Conservation (phyloP, 2,888 invertebrate species). For the Lasioglossum lativentre region DNA sequence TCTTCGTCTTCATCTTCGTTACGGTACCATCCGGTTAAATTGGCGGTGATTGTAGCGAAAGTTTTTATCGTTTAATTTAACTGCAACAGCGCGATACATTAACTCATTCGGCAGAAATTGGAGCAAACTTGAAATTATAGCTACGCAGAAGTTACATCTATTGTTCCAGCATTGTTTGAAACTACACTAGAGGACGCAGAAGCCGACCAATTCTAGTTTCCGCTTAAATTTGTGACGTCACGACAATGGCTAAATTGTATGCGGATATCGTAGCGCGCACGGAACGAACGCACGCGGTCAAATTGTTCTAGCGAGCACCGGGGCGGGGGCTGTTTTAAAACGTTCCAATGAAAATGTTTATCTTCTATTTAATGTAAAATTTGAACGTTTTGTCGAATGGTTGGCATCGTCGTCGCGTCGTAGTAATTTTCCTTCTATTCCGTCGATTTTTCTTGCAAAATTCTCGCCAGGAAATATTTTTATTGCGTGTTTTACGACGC, state of each 20-base stretch:
- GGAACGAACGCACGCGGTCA: slow-evolving; percentile 2
- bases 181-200: slow-evolving; percentile 46
- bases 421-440: background rate
- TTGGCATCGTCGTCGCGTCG: background rate
- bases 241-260: slow-evolving; percentile 60
- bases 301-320: slow-evolving; percentile 12
- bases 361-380: background rate
- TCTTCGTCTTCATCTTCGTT: background rate
- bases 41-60: background rate
- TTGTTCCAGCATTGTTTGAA: slow-evolving; percentile 64
- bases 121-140: slow-evolving; percentile 38
- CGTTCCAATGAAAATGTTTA: background rate
- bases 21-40: background rate
- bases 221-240: slow-evolving; percentile 63
- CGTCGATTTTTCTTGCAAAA: background rate
- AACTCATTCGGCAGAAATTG: slow-evolving; percentile 27
- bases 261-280: slow-evolving; percentile 23
- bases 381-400: background rate
- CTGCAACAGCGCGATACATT: background rate
- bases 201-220: slow-evolving; percentile 52
- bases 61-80: slow-evolving; percentile 17
- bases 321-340: background rate
- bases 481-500: slow-evolving; percentile 55
- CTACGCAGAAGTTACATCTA: slow-evolving; percentile 49
- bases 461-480: slow-evolving; percentile 39